Percentiles rank a stretch among this genome's conserved stretches.
Conservation (phyloP, 2,113 vertebrate species). For the Onychorhynchus coronatus region DNA sequence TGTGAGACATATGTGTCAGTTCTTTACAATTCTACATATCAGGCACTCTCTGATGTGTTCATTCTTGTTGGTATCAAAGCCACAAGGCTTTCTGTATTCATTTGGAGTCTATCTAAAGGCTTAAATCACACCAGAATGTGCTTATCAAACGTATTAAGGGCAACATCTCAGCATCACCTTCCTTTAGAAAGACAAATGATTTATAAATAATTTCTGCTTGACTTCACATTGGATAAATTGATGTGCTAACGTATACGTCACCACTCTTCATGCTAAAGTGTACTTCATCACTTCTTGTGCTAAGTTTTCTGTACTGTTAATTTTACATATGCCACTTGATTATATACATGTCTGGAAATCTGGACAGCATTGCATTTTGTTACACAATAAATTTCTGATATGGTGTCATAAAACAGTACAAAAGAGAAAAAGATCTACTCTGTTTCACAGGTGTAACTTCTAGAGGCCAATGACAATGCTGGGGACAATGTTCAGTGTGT, state of each 20-base stretch:
- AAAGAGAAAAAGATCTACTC: background rate
- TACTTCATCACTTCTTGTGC: background rate
- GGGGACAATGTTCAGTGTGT: background rate
- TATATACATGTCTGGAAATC: background rate
- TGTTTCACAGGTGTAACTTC: background rate
- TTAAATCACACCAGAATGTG: conserved; percentile 14
- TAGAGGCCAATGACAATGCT: background rate
- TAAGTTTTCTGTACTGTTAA: background rate
- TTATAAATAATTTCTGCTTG: conserved; percentile 5
- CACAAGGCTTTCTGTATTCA: conserved; percentile 6
- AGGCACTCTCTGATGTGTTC: conserved; percentile 6
- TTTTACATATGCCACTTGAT: conserved; percentile 4
- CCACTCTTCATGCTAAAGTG: background rate
- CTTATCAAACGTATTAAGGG: conserved; percentile 35
- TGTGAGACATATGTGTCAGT: background rate
- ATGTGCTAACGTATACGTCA: background rate
- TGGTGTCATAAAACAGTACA: background rate
- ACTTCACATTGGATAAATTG: conserved; percentile 5
- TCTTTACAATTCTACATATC: conserved; percentile 1
- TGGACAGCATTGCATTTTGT: background rate
- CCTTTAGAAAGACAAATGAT: conserved; percentile 30
- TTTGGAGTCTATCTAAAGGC: background rate
- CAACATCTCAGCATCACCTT: background rate
- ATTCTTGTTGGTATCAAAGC: conserved; percentile 26
- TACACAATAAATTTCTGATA: background rate